Conservation (phyloP, 2,888 invertebrate genomes). For the Podabrus alpinus region DNA sequence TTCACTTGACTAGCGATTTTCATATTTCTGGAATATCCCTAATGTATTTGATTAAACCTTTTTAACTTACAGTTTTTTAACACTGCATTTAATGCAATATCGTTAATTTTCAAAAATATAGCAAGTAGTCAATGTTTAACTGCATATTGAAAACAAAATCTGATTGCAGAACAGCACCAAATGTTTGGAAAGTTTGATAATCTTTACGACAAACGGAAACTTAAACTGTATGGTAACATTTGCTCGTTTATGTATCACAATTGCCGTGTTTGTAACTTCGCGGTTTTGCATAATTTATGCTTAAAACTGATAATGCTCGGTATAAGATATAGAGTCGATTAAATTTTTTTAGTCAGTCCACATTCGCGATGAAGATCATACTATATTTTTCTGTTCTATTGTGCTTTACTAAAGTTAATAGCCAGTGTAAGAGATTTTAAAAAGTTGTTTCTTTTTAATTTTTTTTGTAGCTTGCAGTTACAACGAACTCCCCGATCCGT, state of each 20-base stretch:
- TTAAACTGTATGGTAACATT: neutral
- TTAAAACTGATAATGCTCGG: neutral
- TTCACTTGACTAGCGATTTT: too few relatives aligned
- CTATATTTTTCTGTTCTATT: neutral
- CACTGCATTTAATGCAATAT: too few relatives aligned
- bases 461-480: neutral
- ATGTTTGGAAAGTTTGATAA: neutral
- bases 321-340: neutral
- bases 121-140: too few relatives aligned
- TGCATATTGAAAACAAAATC: neutral
- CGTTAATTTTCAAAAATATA: too few relatives aligned
- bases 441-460: neutral
- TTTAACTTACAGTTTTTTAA: too few relatives aligned
- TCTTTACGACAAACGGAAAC: neutral
- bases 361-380: neutral
- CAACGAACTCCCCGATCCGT: conserved; percentile 7
- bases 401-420: neutral
- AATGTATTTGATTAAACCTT: too few relatives aligned
- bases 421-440: neutral
- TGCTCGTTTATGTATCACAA: neutral
- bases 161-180: neutral
- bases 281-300: neutral
- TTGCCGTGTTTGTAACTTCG: neutral
- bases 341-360: neutral
- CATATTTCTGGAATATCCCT: too few relatives aligned